A percentile compares a stretch with the other conserved stretches of the same genome.
Evolutionary conservation across 2,797 vertebrate species (phyloP).

Genomic region (Spea hammondii): DNA sequence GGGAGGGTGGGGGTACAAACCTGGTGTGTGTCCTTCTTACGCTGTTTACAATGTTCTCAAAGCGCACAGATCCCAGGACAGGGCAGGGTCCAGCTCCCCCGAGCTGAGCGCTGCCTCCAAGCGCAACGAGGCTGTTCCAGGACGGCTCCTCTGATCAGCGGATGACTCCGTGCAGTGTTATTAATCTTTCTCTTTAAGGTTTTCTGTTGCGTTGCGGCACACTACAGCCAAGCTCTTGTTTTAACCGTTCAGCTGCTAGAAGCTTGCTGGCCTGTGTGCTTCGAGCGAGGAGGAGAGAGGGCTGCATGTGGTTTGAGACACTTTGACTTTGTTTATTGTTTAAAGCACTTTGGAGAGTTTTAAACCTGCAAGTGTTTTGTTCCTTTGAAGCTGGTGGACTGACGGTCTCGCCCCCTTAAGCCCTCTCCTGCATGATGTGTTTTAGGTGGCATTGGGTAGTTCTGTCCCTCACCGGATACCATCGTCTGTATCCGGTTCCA

Average conservation of each 20-base stretch:
- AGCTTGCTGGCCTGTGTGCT: background rate
- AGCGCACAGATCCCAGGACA: constrained; percentile 26
- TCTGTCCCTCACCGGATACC: constrained; percentile 17
- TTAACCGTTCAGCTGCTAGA: background rate
- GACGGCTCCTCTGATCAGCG: constrained; percentile 5
- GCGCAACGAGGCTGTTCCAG: background rate
- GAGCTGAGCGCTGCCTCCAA: background rate
- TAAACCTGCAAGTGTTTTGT: constrained; percentile 1
- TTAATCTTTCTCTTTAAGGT: background rate
- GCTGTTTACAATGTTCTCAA: constrained; percentile 40
- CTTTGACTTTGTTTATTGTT: background rate
- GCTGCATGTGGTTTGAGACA: constrained; percentile 17
- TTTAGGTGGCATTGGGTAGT: constrained; percentile 12
- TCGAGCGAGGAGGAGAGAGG: constrained; percentile 16
- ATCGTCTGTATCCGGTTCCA: constrained; percentile 30
- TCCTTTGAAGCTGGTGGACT: background rate
- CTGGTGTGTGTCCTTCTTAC: constrained; percentile 39
- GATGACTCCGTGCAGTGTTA: constrained; percentile 25
- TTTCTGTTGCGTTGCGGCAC: background rate
- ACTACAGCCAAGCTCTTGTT: background rate
- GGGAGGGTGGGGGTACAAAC: background rate
- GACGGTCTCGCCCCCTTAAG: constrained; percentile 1
- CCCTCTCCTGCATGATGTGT: constrained; percentile 37
- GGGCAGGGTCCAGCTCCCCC: background rate
- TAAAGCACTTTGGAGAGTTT: constrained; percentile 6